Conservation (phyloP, 2,888 invertebrate genomes). For the Heliconius ismenius region DNA sequence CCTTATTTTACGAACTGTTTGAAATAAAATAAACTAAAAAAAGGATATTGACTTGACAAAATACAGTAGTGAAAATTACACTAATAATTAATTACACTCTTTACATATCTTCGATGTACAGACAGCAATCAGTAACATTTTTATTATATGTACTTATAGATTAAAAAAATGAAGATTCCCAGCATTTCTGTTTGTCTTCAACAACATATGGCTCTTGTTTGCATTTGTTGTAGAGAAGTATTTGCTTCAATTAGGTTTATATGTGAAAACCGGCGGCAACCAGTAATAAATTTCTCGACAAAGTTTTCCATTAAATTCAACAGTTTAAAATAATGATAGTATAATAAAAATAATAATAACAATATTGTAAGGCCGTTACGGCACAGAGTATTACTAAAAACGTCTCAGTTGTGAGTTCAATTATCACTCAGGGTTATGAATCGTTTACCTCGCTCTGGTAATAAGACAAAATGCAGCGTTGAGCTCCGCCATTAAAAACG, state of each 20-base stretch:
- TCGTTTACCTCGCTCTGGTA: too few species aligned
- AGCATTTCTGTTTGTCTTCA: conserved; percentile 33
- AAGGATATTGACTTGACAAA: neutral
- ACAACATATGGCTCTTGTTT: conserved; percentile 45
- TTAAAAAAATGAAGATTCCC: conserved; percentile 19
- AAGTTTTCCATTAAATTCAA: conserved; percentile 8
- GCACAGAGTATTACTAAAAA: too few species aligned
- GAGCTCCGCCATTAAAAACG: neutral
- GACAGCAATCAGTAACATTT: too few species aligned
- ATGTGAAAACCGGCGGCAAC: conserved; percentile 50
- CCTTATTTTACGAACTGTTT: neutral
- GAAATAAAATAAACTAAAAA: neutral
- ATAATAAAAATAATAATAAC: neutral
- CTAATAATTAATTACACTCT: neutral
- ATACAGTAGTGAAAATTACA: neutral
- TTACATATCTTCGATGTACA: neutral
- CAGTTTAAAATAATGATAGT: neutral
- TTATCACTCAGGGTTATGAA: neutral
- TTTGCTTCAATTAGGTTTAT: conserved; percentile 52
- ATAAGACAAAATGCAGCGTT: neutral
- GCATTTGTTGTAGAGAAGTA: conserved; percentile 47
- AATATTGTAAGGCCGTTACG: neutral
- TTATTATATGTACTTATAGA: neutral
- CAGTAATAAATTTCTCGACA: conserved; percentile 41
- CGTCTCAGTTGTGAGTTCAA: too few species aligned